Conservation (phyloP, 2,113 vertebrate species). For the Monarcha castaneiventris region DNA sequence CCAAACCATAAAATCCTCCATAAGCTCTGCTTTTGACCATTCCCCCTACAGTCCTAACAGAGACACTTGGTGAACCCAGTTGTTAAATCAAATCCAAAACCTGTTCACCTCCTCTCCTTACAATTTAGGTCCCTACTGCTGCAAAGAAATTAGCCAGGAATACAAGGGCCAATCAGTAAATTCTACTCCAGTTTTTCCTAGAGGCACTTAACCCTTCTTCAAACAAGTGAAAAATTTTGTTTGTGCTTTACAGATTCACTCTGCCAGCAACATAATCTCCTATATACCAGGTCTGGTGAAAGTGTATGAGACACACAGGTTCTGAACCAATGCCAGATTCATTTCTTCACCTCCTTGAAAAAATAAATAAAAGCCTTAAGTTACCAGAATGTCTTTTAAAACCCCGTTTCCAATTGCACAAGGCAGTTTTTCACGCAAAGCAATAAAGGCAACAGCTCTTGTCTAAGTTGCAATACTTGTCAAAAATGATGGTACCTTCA, state of each 20-base stretch:
- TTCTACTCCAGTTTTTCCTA: not conserved
- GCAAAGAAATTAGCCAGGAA: not conserved
- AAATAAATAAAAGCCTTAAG: not conserved
- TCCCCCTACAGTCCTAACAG: not conserved
- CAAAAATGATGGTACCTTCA: not conserved
- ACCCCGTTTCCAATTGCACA: not conserved
- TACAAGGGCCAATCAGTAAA: not conserved
- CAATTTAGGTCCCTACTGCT: not conserved
- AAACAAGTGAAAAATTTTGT: not conserved
- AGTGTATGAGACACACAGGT: not conserved
- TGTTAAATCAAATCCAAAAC: not conserved
- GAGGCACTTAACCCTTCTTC: not conserved
- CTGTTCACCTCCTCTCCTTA: not conserved
- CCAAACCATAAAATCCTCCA: not conserved
- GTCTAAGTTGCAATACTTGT: not conserved
- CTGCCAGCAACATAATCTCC: not conserved
- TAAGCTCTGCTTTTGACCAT: not conserved
- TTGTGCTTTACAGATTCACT: not conserved
- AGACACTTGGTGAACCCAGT: not conserved
- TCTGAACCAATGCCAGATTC: not conserved
- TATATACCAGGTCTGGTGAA: not conserved
- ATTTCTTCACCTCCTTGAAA: not conserved
- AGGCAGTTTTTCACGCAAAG: not conserved
- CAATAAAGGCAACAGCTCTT: not conserved
- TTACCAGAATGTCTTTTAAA: not conserved